Evolutionary conservation across 1,140 invertebrate genomes (phyloP), one percentile per base, ranked within the genome.

Genomic region (Zaprionus camerounensis): DNA sequence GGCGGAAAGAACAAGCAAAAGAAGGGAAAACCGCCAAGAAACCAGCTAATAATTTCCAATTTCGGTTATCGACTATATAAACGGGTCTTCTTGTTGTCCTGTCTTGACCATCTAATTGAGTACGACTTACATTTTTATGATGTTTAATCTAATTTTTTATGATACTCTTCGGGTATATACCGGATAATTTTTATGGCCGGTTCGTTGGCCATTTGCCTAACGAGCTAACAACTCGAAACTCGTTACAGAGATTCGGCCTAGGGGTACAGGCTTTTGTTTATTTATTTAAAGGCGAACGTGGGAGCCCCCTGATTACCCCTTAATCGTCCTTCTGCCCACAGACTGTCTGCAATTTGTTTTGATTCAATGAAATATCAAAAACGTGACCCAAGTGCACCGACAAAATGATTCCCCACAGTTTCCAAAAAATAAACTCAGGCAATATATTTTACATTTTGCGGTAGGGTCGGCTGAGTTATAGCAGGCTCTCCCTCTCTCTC

Each of bases 281-380:
- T 88, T 91, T 90, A 90, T 91, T 91, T 90, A 91, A 78, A 85
- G 71, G 76, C 38, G 11, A 2, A 24, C 24, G 13, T 2, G 13
- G 38, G 1, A 13, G 15, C 22, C 13, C 13, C 5, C 46, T 1
- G 15, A 1, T 2, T 2, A 9, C n/a, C 9, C 20, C 46, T 31
- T 57, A 31, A 46, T 36, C 49, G 56, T 58, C 62, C 64, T 62
- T 2, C 5, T n/a, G 15, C 15, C 38, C 15, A 41, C 38, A 6
- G 38, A 15, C 2, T 46, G 67, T 22, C 68, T 80, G 85, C 85
- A 85, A 90, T 90, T 90, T 90, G 85, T 90, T 90, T 90, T 90
- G 85, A 90, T 90, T 90, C 86, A 90, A 85, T 90, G 85, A 90
- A 90, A 90, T 90, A 90, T 90, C 86, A 90, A 77, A 90, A 90